Conservation (phyloP, 2,888 invertebrate species). For the Drosophila melanosoma region DNA sequence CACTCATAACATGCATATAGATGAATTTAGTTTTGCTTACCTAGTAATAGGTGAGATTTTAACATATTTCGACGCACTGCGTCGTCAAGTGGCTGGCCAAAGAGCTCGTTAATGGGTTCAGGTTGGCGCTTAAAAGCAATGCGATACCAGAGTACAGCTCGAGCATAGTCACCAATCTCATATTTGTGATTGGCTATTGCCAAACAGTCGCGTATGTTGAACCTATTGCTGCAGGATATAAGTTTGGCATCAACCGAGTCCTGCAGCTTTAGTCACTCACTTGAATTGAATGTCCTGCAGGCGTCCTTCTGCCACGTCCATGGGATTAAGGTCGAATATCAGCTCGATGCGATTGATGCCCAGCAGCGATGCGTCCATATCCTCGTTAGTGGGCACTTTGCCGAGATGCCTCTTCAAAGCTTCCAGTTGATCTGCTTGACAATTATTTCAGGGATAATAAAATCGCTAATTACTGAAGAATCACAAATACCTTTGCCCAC, state of each 20-base stretch:
- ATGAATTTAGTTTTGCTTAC: slow-evolving; percentile 19
- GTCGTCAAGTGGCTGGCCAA: slow-evolving; percentile 12
- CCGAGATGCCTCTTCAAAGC: slow-evolving; percentile 26
- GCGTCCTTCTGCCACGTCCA: slow-evolving; percentile 46
- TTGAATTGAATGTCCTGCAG: slow-evolving; percentile 37
- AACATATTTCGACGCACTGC: slow-evolving; percentile 24
- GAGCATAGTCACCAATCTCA: slow-evolving; percentile 24
- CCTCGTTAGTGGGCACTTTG: slow-evolving; percentile 16
- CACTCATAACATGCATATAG: not conserved
- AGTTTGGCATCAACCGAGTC: not conserved
- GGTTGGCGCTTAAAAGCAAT: slow-evolving; percentile 9
- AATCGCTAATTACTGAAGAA: not conserved
- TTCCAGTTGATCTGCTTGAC: slow-evolving; percentile 20
- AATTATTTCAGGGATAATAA: not conserved
- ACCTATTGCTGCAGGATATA: slow-evolving; percentile 18
- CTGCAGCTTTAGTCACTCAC: slow-evolving; percentile 24
- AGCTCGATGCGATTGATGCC: slow-evolving; percentile 52
- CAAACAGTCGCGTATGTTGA: slow-evolving; percentile 50
- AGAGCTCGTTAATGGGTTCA: slow-evolving; percentile 5
- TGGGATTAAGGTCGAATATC: slow-evolving; percentile 40
- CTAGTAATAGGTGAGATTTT: slow-evolving; percentile 6
- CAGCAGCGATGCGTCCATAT: slow-evolving; percentile 37
- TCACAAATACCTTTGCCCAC: slow-evolving; percentile 30
- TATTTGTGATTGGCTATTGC: slow-evolving; percentile 45
- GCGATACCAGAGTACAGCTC: slow-evolving; percentile 50